Conservation (phyloP, 2,888 invertebrate genomes). For the Cryptophagus acutangulus region DNA sequence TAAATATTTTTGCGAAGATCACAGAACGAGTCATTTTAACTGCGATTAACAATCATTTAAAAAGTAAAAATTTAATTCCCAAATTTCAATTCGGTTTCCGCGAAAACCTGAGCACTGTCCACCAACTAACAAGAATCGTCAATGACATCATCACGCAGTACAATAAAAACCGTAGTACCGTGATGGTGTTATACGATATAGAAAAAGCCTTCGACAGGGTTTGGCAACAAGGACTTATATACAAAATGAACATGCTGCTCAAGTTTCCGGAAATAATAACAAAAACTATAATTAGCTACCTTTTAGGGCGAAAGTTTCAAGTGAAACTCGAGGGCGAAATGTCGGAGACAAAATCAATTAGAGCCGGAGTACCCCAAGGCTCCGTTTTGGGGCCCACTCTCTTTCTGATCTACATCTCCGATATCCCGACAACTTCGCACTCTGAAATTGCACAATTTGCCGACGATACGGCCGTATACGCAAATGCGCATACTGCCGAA, state of each 20-base stretch:
- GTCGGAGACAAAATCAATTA: not conserved
- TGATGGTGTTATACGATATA: not conserved
- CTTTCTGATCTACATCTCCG: conserved; percentile 7
- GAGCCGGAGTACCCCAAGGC: conserved; percentile 7
- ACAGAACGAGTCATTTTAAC: no score
- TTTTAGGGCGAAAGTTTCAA: not conserved
- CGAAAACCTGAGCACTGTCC: not conserved
- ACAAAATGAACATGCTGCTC: not conserved
- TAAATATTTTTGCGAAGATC: no score
- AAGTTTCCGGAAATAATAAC: not conserved
- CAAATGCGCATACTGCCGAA: not conserved
- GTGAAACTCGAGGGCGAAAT: not conserved
- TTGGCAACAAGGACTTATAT: conserved; percentile 3
- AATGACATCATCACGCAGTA: conserved; percentile 3
- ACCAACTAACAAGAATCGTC: conserved; percentile 5
- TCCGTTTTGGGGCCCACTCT: conserved; percentile 4
- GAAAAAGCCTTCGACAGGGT: conserved; percentile 1
- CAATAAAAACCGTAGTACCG: conserved; percentile 4
- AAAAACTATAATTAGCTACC: not conserved
- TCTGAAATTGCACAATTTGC: not conserved
- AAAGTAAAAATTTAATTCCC: no score
- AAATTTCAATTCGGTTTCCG: conserved; percentile 10
- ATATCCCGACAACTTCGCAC: conserved; percentile 4
- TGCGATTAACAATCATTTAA: no score
- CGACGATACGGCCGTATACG: not conserved